A percentile compares a stretch with the other conserved stretches of the same genome.
Evolutionary conservation across 2,888 invertebrate species (phyloP).

Genomic region (Apodemia zela): DNA sequence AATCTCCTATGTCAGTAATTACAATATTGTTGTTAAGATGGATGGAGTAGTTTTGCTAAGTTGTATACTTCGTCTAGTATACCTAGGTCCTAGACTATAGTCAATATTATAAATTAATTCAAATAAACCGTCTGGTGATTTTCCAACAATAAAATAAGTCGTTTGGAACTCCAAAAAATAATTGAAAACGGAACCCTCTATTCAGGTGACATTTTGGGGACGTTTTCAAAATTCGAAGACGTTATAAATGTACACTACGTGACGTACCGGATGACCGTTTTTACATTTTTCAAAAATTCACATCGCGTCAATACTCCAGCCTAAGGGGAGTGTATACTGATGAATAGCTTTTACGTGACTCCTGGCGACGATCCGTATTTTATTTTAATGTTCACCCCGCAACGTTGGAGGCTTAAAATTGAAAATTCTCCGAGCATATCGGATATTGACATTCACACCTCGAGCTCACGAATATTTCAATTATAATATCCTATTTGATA

Average conservation of each 20-base stretch:
- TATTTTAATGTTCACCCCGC: slow-evolving; percentile 65
- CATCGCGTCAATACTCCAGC: slow-evolving; percentile 60
- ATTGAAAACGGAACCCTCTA: slow-evolving; percentile 17
- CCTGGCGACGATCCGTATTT: slow-evolving; percentile 60
- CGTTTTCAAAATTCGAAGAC: slow-evolving; percentile 50
- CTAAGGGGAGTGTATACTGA: slow-evolving; percentile 52
- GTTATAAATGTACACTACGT: slow-evolving; percentile 72
- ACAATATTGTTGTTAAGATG: too few relatives aligned
- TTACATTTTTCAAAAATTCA: slow-evolving; percentile 79
- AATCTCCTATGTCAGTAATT: too few relatives aligned
- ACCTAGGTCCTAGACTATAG: too few relatives aligned
- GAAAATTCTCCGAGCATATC: slow-evolving; percentile 69
- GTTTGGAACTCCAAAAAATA: not conserved
- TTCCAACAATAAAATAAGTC: not conserved
- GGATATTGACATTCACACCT: slow-evolving; percentile 44
- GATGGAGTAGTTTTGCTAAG: too few relatives aligned
- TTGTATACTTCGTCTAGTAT: too few relatives aligned
- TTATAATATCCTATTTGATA: not conserved
- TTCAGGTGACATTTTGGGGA: slow-evolving; percentile 8
- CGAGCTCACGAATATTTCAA: slow-evolving; percentile 5
- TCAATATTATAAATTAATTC: too few relatives aligned
- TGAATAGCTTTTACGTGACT: slow-evolving; percentile 76
- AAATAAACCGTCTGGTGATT: not conserved
- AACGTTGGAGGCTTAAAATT: slow-evolving; percentile 64
- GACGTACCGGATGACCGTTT: slow-evolving; percentile 66